These are phyloP conservation scores for Actinia tenebrosa DNA, from an alignment of 64 coral and sea anemone species.

Conservation along the genomic window DNA sequence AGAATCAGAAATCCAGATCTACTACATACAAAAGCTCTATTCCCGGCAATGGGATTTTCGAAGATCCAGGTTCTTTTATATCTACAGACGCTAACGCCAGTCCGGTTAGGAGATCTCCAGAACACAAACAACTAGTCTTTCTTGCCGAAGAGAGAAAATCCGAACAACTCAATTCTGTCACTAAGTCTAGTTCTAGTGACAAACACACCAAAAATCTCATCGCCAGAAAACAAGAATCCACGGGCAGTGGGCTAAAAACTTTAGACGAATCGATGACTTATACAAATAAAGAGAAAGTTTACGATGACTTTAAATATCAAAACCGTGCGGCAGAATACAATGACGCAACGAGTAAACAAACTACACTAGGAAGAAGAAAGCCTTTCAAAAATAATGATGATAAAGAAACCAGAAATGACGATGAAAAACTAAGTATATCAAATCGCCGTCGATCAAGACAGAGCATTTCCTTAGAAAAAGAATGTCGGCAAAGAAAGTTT, in stretches of 20 bases:
- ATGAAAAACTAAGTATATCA: not conserved
- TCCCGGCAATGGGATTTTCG: not conserved
- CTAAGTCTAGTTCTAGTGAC: not conserved
- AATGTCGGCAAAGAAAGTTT: not conserved
- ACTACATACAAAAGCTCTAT: not conserved
- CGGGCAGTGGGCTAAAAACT: not conserved
- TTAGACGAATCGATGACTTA: not conserved
- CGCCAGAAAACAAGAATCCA: not conserved
- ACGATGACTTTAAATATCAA: not conserved
- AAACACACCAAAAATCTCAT: not conserved
- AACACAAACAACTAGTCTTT: not conserved
- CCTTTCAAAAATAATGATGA: not conserved
- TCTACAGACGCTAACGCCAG: not conserved
- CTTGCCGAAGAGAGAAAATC: not conserved
- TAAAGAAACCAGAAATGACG: not conserved
- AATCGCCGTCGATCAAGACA: not conserved
- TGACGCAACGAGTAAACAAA: not conserved
- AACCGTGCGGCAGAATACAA: not conserved
- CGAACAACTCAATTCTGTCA: not conserved
- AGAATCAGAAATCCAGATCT: not conserved
- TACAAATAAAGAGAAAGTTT: not conserved
- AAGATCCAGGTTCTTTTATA: not conserved
- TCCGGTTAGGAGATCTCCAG: not conserved
- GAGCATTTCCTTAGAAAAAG: constrained; percentile 2
- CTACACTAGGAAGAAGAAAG: not conserved